Evolutionary conservation across 2,888 invertebrate species (phyloP).

Genomic region (Sphaerophoria taeniata): DNA sequence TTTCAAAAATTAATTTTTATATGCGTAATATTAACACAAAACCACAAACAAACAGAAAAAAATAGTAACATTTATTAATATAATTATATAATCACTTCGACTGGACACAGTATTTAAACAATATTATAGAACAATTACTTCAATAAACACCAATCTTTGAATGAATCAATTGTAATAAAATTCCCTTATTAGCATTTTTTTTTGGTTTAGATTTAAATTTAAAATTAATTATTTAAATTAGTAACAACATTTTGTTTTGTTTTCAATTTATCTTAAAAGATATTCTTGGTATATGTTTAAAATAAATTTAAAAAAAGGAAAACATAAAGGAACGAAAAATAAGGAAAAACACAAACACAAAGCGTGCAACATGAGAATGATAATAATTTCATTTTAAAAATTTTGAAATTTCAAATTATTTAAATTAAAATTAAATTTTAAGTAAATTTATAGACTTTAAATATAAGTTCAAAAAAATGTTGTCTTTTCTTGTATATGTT

Average conservation of each 20-base stretch:
- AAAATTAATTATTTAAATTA: constrained; percentile 40
- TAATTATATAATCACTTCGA: constrained; percentile 73
- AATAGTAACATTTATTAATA: constrained; percentile 71
- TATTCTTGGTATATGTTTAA: constrained; percentile 61
- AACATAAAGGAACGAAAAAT: constrained; percentile 44
- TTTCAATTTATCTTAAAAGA: constrained; percentile 46
- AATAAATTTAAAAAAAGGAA: background rate
- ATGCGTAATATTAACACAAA: constrained; percentile 60
- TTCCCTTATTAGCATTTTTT: constrained; percentile 59
- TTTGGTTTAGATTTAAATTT: constrained; percentile 9
- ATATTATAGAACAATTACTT: constrained; percentile 72
- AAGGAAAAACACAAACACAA: constrained; percentile 77
- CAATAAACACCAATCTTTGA: constrained; percentile 74
- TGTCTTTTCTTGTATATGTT: constrained; percentile 40
- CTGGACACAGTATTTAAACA: constrained; percentile 74
- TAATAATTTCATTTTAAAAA: constrained; percentile 53
- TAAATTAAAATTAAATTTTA: constrained; percentile 43
- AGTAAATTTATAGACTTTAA: constrained; percentile 38
- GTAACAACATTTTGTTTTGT: constrained; percentile 50
- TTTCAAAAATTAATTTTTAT: constrained; percentile 32
- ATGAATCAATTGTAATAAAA: constrained; percentile 61
- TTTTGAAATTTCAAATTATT: constrained; percentile 40
- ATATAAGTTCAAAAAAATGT: constrained; percentile 48
- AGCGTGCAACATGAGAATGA: constrained; percentile 79
- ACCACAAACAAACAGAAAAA: constrained; percentile 68